phyloP scores from a whole-genome alignment of 2,797 vertebrate genomes.

The Cryptoprocta ferox region DNA sequence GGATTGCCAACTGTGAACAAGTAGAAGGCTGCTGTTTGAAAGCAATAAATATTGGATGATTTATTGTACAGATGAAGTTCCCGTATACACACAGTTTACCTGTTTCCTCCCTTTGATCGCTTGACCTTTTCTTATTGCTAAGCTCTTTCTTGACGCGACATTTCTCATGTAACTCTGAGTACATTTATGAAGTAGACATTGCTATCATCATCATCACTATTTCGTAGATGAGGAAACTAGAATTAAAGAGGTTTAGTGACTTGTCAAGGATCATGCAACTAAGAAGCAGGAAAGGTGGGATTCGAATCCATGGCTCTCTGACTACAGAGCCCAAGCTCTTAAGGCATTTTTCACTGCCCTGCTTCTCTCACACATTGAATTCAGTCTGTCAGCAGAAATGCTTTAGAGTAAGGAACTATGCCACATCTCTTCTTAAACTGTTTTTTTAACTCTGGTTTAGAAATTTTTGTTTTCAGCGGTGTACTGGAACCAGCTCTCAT shows the following conservation, averaged over 20 bases:
- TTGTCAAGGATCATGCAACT: neutral
- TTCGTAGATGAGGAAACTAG: neutral
- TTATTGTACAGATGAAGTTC: neutral
- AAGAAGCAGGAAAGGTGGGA: neutral
- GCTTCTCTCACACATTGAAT: neutral
- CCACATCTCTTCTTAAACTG: neutral
- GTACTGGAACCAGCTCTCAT: neutral
- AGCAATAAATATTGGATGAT: neutral
- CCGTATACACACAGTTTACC: neutral
- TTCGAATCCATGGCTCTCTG: neutral
- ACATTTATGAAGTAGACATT: neutral
- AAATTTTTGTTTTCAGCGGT: neutral
- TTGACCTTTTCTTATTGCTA: constrained; percentile 2
- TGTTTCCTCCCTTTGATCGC: neutral
- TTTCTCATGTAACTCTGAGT: neutral
- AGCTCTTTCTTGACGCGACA: neutral
- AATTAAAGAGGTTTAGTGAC: neutral
- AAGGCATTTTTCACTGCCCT: neutral
- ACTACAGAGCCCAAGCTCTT: neutral
- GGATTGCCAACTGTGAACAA: neutral
- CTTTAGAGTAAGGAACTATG: neutral
- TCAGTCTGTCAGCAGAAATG: neutral
- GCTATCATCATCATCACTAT: neutral
- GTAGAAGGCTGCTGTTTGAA: neutral
- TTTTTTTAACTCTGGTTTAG: neutral